Evolutionary conservation across 2,888 invertebrate genomes (phyloP).

Genomic region (Lordiphosa fenestrarum): DNA sequence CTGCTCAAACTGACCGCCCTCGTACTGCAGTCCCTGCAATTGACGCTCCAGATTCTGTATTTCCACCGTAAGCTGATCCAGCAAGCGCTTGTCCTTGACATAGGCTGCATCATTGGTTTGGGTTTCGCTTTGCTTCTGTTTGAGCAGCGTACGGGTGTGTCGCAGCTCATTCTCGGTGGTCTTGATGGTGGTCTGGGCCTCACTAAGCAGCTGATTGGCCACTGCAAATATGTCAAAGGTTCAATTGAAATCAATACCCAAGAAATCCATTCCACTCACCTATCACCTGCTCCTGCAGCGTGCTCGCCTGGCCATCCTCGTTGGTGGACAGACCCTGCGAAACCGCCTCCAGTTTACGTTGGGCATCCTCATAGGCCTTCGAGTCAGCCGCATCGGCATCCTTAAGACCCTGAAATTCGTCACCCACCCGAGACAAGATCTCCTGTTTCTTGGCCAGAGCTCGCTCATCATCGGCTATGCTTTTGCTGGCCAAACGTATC

Average conservation of each 20-base stretch:
- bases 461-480: conserved; percentile 85
- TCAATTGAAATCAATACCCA: fast-evolving
- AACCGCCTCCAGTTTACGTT: conserved; percentile 90
- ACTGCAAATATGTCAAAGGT: conserved; percentile 79
- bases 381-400: conserved; percentile 85
- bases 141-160: conserved; percentile 84
- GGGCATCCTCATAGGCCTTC: conserved; percentile 86
- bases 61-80: conserved; percentile 82
- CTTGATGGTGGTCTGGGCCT: conserved; percentile 89
- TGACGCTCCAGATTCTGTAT: conserved; percentile 81
- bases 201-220: conserved; percentile 87
- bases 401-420: conserved; percentile 86
- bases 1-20: conserved; percentile 83
- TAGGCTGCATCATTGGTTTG: conserved; percentile 85
- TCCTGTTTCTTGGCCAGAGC: conserved; percentile 83
- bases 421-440: conserved; percentile 83
- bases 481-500: conserved; percentile 85
- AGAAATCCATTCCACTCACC: conserved; percentile 80
- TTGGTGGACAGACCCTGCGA: conserved; percentile 90
- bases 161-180: conserved; percentile 88
- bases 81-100: conserved; percentile 84
- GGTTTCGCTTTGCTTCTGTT: conserved; percentile 85
- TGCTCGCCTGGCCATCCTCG: conserved; percentile 89
- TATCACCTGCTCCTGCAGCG: conserved; percentile 94
- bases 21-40: conserved; percentile 82